These are phyloP conservation scores for Hemaris fuciformis DNA, from an alignment of 2,888 invertebrate species.

Conservation along the genomic window DNA sequence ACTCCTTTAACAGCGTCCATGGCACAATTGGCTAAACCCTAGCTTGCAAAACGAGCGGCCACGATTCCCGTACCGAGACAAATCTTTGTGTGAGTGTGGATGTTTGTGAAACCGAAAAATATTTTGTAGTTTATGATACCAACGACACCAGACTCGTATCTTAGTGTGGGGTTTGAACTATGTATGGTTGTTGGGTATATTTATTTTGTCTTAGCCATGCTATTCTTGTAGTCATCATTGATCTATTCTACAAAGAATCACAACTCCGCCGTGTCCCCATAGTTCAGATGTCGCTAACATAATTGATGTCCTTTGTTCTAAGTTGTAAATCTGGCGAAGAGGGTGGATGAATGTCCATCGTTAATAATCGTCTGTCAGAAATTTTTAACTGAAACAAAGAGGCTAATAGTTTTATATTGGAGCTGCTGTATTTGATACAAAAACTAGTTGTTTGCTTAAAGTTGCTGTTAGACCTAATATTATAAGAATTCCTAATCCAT, in stretches of 20 bases:
- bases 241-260: conserved; percentile 40
- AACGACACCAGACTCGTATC: too few species aligned
- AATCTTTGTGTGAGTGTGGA: too few species aligned
- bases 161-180: too few species aligned
- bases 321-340: conserved; percentile 66
- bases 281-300: conserved; percentile 67
- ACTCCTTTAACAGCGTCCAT: too few species aligned
- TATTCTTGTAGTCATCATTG: conserved; percentile 29
- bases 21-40: too few species aligned
- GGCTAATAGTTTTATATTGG: not conserved
- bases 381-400: conserved; percentile 48
- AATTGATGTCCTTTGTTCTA: conserved; percentile 77
- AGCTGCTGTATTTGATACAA: not conserved
- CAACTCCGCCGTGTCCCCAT: conserved; percentile 42
- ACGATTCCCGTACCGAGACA: too few species aligned
- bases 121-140: too few species aligned
- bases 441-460: not conserved
- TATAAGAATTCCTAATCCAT: too few species aligned
- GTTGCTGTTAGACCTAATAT: too few species aligned
- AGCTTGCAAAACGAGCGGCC: too few species aligned
- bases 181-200: too few species aligned
- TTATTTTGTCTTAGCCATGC: conserved; percentile 27
- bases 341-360: conserved; percentile 58
- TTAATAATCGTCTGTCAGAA: conserved; percentile 58
- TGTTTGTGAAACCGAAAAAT: too few species aligned